A percentile compares a stretch with the other conserved stretches of the same genome.
These are phyloP conservation scores for Danio jaintianensis DNA, from an alignment of 2,797 vertebrate species.

Conservation along the genomic window DNA sequence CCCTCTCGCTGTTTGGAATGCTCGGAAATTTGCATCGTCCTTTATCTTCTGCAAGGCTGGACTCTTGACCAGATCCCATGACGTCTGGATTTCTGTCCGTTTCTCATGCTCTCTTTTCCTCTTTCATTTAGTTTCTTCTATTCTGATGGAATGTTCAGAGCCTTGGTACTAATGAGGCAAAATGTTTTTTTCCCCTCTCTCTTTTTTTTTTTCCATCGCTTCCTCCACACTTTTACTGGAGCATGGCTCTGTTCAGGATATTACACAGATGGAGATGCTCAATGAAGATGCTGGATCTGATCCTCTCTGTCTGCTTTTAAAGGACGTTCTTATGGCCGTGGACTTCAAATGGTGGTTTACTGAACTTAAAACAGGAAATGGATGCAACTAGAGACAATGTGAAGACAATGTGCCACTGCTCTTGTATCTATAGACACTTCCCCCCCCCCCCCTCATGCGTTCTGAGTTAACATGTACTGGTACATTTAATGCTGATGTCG, in stretches of 20 bases:
- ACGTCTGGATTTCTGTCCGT: constrained; percentile 33
- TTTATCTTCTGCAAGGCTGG: constrained; percentile 27
- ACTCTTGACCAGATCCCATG: constrained; percentile 37
- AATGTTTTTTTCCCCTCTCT: background rate
- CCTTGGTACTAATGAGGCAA: constrained; percentile 49
- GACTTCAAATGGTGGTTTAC: constrained; percentile 44
- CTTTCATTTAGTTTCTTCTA: constrained; percentile 55
- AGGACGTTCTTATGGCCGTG: constrained; percentile 35
- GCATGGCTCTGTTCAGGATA: constrained; percentile 47
- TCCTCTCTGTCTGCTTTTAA: constrained; percentile 41
- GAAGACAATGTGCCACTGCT: constrained; percentile 51
- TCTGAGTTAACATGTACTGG: constrained; percentile 50
- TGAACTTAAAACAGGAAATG: constrained; percentile 52
- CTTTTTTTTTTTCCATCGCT: constrained; percentile 4
- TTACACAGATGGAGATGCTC: constrained; percentile 29
- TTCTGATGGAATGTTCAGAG: constrained; percentile 34
- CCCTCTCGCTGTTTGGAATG: constrained; percentile 25
- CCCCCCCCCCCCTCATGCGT: constrained; percentile 6
- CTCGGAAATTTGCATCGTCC: constrained; percentile 13
- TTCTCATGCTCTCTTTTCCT: constrained; percentile 62
- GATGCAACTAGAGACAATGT: constrained; percentile 57
- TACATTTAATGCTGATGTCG: constrained; percentile 51
- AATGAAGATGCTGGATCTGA: constrained; percentile 38
- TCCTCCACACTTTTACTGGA: constrained; percentile 38
- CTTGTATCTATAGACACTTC: constrained; percentile 32